Evolutionary conservation across 2,113 vertebrate genomes (phyloP), one percentile per base, ranked within the genome.

Genomic region (Callopanchax toddi): DNA sequence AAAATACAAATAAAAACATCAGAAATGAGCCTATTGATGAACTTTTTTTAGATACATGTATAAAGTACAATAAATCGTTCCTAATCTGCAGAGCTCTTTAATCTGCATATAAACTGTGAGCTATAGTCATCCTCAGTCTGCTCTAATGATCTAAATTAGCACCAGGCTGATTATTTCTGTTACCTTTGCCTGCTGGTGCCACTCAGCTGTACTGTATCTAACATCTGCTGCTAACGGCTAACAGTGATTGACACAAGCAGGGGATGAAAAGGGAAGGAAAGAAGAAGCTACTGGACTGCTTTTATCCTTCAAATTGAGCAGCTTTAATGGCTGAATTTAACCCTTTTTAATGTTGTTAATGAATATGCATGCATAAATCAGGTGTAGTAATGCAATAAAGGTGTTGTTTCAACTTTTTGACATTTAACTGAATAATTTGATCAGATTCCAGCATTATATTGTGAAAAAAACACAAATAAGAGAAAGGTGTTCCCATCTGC

Each of bases 131-230:
- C n/a, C 49, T 49, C 11, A 23, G 45, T 77, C 9, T 52, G 15
- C n/a, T n/a, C n/a, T n/a, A n/a, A n/a, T n/a, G n/a, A n/a, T n/a
- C n/a, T n/a, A n/a, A n/a, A n/a, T n/a, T n/a, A n/a, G n/a, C n/a
- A n/a, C n/a, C n/a, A n/a, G 20, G 46, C 36, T 75, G 67, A 56
- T 63, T 71, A 53, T 40, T 29, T 74, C 51, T 37, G 64, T 59
- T 58, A 51, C 60, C 34, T 59, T 54, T 48, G 69, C 60, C 66
- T 56, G 76, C 50, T 61, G 44, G 48, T 56, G 18, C 70, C 72
- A 74, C 54, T 74, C 64, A 70, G 68, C 72, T 63, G 23, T 62
- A 45, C 71, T 78, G 74, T 65, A 66, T 63, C 68, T 60, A 68
- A 78, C 65, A 77, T 57, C 56, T 60, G 54, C 44, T 61, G 71